These are phyloP conservation scores for Melanerpes formicivorus DNA, from an alignment of 2,113 vertebrate genomes.

Conservation along the genomic window DNA sequence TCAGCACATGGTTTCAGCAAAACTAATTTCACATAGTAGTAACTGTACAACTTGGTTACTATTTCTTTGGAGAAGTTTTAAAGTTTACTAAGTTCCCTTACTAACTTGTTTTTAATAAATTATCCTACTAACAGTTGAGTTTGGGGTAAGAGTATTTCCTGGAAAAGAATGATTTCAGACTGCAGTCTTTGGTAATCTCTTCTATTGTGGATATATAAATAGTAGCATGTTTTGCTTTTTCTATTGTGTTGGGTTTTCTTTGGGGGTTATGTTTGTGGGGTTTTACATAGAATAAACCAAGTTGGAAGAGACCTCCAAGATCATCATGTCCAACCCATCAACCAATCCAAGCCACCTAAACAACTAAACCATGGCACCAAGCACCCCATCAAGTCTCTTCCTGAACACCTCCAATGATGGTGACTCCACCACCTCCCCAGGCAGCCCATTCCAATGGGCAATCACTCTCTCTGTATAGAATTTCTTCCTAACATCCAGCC, in stretches of 20 bases:
- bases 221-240: neutral
- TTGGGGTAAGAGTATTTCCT: neutral
- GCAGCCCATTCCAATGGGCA: no score
- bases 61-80: neutral
- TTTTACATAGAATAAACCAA: no score
- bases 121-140: neutral
- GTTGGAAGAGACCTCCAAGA: no score
- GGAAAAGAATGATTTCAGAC: neutral
- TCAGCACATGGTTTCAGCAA: neutral
- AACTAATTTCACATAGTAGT: neutral
- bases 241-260: neutral
- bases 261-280: no score
- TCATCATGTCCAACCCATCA: no score
- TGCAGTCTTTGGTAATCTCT: neutral
- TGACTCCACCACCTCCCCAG: no score
- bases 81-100: neutral
- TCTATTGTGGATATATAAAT: neutral
- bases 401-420: no score
- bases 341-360: no score
- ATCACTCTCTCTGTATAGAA: no score
- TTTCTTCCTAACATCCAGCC: no score
- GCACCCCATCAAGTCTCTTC: no score
- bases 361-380: no score
- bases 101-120: neutral
- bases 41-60: neutral